Percentiles rank a stretch among this genome's conserved stretches.
Evolutionary conservation across 2,797 vertebrate genomes (phyloP).

Genomic region (Melanotaenia trifasciata): DNA sequence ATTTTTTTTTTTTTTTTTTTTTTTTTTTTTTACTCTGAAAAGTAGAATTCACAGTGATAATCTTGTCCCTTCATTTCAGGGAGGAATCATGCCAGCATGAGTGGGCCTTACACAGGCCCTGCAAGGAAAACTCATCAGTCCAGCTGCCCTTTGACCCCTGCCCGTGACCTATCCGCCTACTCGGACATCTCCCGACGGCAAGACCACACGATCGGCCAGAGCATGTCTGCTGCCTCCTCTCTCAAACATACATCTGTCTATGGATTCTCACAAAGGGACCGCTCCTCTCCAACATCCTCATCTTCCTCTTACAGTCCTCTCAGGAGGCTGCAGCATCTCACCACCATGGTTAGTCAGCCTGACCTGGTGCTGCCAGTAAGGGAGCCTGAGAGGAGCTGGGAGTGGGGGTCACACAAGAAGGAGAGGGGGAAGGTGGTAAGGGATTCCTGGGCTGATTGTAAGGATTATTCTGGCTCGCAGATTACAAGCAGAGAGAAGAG

Average conservation of each 20-base stretch:
- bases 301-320: conserved; percentile 88
- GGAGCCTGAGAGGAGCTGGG: conserved; percentile 61
- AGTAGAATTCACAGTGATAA: not conserved
- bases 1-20: no score
- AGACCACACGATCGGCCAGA: conserved; percentile 71
- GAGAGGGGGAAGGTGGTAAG: conserved; percentile 29
- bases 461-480: conserved; percentile 49
- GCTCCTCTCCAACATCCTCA: conserved; percentile 57
- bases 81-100: conserved; percentile 87
- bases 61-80: conserved; percentile 61
- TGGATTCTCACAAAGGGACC: conserved; percentile 82
- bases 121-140: conserved; percentile 81
- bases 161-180: conserved; percentile 73
- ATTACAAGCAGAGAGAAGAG: conserved; percentile 34
- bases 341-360: conserved; percentile 89
- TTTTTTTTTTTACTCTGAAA: not conserved
- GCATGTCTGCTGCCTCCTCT: conserved; percentile 79
- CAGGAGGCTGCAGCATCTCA: conserved; percentile 90
- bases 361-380: conserved; percentile 68
- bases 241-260: conserved; percentile 78
- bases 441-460: conserved; percentile 52
- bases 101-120: conserved; percentile 85
- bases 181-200: conserved; percentile 81
- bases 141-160: conserved; percentile 82
- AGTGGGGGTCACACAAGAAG: conserved; percentile 54